These are phyloP conservation scores for Lithosia quadra DNA, from an alignment of 2,888 invertebrate species.

Conservation along the genomic window DNA sequence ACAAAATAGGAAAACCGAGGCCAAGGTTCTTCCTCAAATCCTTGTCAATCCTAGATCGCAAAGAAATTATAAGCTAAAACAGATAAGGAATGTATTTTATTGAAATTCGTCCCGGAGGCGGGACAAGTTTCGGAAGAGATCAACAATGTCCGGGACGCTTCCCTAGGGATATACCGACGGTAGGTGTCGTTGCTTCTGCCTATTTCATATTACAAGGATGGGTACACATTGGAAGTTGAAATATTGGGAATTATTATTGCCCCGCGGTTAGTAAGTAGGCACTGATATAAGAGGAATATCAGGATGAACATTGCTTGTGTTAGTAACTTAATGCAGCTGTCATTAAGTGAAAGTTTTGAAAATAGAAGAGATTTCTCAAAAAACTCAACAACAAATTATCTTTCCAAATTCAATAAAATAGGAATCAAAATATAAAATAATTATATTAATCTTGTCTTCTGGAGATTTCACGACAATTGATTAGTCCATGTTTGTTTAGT, in stretches of 20 bases:
- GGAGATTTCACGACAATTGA: too few relatives aligned
- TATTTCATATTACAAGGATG: slow-evolving; percentile 29
- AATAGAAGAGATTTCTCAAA: too few relatives aligned
- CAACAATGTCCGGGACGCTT: slow-evolving; percentile 31
- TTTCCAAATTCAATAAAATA: too few relatives aligned
- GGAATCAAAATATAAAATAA: too few relatives aligned
- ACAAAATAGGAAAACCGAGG: too few relatives aligned
- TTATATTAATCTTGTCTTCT: too few relatives aligned
- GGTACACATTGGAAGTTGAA: not conserved
- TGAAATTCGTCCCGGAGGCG: slow-evolving; percentile 20
- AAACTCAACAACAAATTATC: too few relatives aligned
- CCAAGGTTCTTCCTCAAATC: not conserved
- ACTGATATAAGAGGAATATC: not conserved
- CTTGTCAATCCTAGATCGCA: not conserved
- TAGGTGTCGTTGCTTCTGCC: slow-evolving; percentile 27
- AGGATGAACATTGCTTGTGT: not conserved
- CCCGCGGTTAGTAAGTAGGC: not conserved
- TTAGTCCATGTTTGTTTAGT: too few relatives aligned
- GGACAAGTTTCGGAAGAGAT: slow-evolving; percentile 26
- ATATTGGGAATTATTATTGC: not conserved
- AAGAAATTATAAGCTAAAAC: not conserved
- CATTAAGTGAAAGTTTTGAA: too few relatives aligned
- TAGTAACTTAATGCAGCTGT: not conserved
- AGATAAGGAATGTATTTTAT: slow-evolving; percentile 24
- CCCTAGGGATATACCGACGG: slow-evolving; percentile 28